These are phyloP conservation scores for Parazoanthus darwini DNA, from an alignment of 92 coral and sea anemone genomes.

Conservation along the genomic window DNA sequence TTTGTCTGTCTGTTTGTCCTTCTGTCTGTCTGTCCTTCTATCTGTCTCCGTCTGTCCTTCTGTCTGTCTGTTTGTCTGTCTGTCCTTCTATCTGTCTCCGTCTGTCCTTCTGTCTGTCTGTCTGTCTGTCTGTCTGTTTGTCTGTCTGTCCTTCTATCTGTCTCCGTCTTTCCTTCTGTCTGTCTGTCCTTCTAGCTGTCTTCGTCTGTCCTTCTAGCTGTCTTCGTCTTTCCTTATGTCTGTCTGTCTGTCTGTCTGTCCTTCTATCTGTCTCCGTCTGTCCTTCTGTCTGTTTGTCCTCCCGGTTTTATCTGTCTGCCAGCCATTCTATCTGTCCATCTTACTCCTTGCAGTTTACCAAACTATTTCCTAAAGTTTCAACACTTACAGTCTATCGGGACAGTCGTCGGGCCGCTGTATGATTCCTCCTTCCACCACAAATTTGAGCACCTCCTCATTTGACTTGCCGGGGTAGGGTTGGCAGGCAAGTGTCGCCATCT, in stretches of 20 bases:
- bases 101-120: not conserved
- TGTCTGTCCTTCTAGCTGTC: not conserved
- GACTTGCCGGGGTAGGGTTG: slow-evolving; percentile 99
- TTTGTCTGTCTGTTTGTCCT: not conserved
- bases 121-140: not conserved
- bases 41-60: not conserved
- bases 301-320: too few relatives aligned
- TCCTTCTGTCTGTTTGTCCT: not conserved
- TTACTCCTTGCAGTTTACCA: too few relatives aligned
- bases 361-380: not conserved
- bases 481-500: slow-evolving; percentile 96
- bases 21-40: not conserved
- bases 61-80: not conserved
- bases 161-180: not conserved
- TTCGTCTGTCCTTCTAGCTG: too few relatives aligned
- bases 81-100: too few relatives aligned
- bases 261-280: not conserved
- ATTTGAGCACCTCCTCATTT: slow-evolving; percentile 95
- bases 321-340: too few relatives aligned
- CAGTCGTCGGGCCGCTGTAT: slow-evolving; percentile 84
- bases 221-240: not conserved
- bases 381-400: slow-evolving; percentile 87
- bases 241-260: not conserved
- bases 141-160: not conserved
- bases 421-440: slow-evolving; percentile 91